Conservation (phyloP, 2,888 invertebrate species). For the Trachelus tabidus region DNA sequence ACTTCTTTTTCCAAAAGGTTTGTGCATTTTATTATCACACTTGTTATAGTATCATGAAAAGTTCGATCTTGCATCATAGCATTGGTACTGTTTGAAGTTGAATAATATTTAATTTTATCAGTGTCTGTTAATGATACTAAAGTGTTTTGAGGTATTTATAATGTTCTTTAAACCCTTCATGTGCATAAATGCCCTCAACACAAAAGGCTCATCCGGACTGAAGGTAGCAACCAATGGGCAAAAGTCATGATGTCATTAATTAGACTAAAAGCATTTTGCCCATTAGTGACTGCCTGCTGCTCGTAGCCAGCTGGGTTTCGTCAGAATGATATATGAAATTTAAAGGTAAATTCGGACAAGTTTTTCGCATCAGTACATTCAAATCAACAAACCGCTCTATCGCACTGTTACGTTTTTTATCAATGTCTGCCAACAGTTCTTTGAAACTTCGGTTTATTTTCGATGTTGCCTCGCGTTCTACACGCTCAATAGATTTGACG, state of each 20-base stretch:
- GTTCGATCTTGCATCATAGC: slow-evolving; percentile 24
- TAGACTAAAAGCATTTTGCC: not conserved
- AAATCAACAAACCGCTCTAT: not conserved
- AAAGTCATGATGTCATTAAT: not conserved
- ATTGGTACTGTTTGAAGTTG: slow-evolving; percentile 20
- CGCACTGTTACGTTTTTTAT: slow-evolving; percentile 16
- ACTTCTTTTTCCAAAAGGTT: slow-evolving; percentile 23
- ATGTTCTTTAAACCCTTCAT: not conserved
- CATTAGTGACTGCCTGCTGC: not conserved
- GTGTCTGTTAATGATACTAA: not conserved
- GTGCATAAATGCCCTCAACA: not conserved
- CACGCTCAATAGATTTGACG: slow-evolving; percentile 27
- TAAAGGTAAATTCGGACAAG: not conserved
- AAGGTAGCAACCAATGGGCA: not conserved
- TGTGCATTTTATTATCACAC: slow-evolving; percentile 28
- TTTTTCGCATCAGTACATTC: not conserved
- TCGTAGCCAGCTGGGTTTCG: not conserved
- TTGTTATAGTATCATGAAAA: slow-evolving; percentile 27
- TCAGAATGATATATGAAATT: not conserved
- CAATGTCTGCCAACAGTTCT: slow-evolving; percentile 21
- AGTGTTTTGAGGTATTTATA: not conserved
- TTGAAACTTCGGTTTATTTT: slow-evolving; percentile 24
- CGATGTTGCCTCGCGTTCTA: slow-evolving; percentile 17
- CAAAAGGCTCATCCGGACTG: not conserved
- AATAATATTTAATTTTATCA: not conserved